Evolutionary conservation across 2,888 invertebrate species (phyloP).

Genomic region (Leucoptera coffeella): DNA sequence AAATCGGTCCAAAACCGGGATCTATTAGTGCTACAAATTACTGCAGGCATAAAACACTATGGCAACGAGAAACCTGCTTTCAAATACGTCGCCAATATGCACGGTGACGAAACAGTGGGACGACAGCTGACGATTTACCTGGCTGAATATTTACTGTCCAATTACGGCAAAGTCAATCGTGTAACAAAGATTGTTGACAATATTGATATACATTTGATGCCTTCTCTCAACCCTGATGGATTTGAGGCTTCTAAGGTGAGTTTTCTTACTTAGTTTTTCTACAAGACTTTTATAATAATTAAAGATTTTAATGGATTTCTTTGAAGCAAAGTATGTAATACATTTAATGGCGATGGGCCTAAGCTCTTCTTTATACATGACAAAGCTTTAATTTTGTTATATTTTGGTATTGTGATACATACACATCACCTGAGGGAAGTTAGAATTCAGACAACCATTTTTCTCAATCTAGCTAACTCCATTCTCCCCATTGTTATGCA

Average conservation of each 20-base stretch:
- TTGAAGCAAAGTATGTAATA: too few species aligned
- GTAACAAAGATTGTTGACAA: constrained; percentile 73
- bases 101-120: constrained; percentile 90
- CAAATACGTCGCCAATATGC: constrained; percentile 95
- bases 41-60: constrained; percentile 54
- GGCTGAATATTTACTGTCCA: constrained; percentile 74
- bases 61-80: constrained; percentile 76
- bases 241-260: constrained; percentile 76
- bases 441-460: too few species aligned
- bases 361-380: too few species aligned
- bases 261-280: too few species aligned
- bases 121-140: constrained; percentile 77
- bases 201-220: constrained; percentile 93
- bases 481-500: too few species aligned
- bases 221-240: constrained; percentile 96
- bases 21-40: constrained; percentile 76
- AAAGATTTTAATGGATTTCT: too few species aligned
- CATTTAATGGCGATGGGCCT: too few species aligned
- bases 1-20: constrained; percentile 76
- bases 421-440: too few species aligned
- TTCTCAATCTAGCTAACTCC: too few species aligned
- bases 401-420: too few species aligned
- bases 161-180: constrained; percentile 63
- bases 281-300: too few species aligned
- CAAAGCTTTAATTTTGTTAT: too few species aligned